Base-by-base conservation (phyloP, 2,797 vertebrate species). In the Sebastes goodei region DNA sequence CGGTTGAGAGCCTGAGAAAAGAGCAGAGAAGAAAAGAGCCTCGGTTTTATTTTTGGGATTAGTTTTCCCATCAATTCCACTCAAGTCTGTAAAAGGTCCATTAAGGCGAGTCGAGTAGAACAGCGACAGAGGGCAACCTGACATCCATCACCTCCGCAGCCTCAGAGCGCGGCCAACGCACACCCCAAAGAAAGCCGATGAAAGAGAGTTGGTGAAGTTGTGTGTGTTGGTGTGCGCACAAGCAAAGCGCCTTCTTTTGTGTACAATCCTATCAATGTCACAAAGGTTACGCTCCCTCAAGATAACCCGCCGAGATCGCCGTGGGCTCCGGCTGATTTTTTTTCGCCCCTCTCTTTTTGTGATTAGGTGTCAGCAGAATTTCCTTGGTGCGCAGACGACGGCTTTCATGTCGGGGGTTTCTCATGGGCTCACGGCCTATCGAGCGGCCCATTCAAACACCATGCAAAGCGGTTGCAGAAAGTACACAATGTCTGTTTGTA, bases 201-300 rank as follows among this genome's bases (percentile, higher is more conserved):
- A 92, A 92, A 88, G 81, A 88, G 85, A 72, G 70, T 73, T 66
- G 66, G 75, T 71, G 61, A 55, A 12, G 74, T 69, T 81, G 72
- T 86, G 85, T 66, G 86, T 74, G 76, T 76, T 74, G 77, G 64
- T 76, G 84, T n/a, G 52, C 11, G 23, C 79, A 73, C 84, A 52
- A 59, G 76, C 77, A 76, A 84, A 86, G 78, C 78, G 23, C 74
- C 80, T 32, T 86, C 82, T 80, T 89, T 90, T 88, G 94, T 95
- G 95, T 88, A 86, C 96, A 96, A 96, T 96, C 94, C 94, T 94
- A 96, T 96, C 96, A 96, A 90, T 95, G 91, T 94, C 94, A 94
- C 93, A 94, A 94, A 96, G 95, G 96, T 97, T 89, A 93, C 92
- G 95, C 92, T 93, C 93, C 93, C 90, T 93, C 93, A 92, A 92